Conservation (phyloP, 2,888 invertebrate genomes). For the Ptilodon capucinus region DNA sequence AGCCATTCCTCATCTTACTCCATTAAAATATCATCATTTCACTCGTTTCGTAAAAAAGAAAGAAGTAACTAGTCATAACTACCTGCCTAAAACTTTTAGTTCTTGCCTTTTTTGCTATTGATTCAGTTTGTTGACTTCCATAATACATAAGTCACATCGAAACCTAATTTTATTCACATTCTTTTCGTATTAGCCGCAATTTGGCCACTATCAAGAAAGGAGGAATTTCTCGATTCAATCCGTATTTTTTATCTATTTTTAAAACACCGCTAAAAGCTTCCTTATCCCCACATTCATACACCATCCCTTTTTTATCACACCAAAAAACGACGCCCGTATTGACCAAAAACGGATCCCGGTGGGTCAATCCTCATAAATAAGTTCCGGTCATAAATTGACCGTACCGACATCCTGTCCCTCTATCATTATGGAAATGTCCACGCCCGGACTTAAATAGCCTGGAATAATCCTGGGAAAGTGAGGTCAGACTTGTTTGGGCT, state of each 20-base stretch:
- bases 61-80: no score
- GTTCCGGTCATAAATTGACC: conserved; percentile 30
- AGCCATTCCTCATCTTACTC: no score
- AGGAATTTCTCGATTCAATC: no score
- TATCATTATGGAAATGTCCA: conserved; percentile 3
- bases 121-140: no score
- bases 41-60: no score
- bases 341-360: conserved; percentile 4
- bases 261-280: not conserved
- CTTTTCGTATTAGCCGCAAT: no score
- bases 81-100: no score
- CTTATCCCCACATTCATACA: not conserved
- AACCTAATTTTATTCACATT: no score
- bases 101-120: no score
- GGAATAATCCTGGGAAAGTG: not conserved
- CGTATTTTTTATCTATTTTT: not conserved
- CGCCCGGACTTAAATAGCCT: conserved; percentile 4
- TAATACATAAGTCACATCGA: no score
- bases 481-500: not conserved
- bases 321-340: not conserved
- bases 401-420: conserved; percentile 18
- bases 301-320: not conserved
- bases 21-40: no score
- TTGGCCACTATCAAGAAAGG: no score
- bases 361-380: conserved; percentile 14